These are phyloP conservation scores for Ictidomys tridecemlineatus DNA, from an alignment of 2,113 vertebrate genomes.

Conservation along the genomic window DNA sequence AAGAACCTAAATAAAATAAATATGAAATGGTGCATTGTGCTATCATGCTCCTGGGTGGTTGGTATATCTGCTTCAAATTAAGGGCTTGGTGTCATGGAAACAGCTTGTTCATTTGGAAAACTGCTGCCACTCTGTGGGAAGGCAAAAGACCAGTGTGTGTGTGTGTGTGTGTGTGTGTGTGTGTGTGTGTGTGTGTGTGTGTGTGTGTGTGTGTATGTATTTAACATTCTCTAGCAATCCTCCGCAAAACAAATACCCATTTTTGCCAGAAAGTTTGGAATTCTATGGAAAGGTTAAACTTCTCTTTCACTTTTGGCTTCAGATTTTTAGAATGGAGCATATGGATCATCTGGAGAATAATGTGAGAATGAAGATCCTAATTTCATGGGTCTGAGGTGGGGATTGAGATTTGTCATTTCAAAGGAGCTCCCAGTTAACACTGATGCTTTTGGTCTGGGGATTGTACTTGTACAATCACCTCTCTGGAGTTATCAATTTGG, in stretches of 20 bases:
- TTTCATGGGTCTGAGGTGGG: neutral
- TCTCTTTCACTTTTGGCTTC: constrained; percentile 37
- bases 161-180: neutral
- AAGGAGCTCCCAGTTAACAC: neutral
- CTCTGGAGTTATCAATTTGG: constrained; percentile 40
- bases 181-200: neutral
- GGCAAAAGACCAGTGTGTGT: constrained; percentile 71
- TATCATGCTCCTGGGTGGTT: constrained; percentile 83
- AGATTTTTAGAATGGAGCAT: constrained; percentile 45
- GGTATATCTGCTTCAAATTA: constrained; percentile 87
- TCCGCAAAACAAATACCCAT: constrained; percentile 74
- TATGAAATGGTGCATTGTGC: constrained; percentile 81
- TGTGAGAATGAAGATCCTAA: constrained; percentile 31
- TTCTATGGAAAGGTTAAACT: constrained; percentile 42
- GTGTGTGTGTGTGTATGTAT: neutral
- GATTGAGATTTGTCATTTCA: constrained; percentile 25
- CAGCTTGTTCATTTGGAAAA: constrained; percentile 89
- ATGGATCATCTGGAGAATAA: constrained; percentile 67
- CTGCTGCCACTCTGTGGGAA: constrained; percentile 82
- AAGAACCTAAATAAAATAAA: constrained; percentile 80
- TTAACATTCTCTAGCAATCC: constrained; percentile 53
- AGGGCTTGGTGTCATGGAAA: constrained; percentile 90
- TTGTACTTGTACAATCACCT: constrained; percentile 1
- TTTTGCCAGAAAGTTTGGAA: constrained; percentile 64
- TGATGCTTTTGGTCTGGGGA: neutral